A percentile compares a stretch with the other conserved stretches of the same genome.
Conservation (phyloP, 1,140 invertebrate genomes). For the Drosophila pruinosa region DNA sequence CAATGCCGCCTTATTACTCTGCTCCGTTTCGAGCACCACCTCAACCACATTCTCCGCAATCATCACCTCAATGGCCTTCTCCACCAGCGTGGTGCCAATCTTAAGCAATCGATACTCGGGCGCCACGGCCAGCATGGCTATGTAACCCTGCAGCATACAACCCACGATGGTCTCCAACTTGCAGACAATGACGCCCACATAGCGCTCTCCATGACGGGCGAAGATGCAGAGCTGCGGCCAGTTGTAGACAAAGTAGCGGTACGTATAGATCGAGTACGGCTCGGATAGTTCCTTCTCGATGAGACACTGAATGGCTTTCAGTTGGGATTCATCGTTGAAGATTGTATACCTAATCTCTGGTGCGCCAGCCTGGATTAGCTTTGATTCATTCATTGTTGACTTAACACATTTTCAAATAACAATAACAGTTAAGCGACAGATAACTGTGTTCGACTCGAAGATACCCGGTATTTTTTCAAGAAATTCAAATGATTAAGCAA, state of each 20-base stretch:
- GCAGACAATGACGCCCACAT: slow-evolving; percentile 98
- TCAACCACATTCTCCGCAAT: slow-evolving; percentile 95
- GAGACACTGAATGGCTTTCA: slow-evolving; percentile 92
- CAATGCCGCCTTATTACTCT: slow-evolving; percentile 97
- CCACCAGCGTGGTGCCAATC: slow-evolving; percentile 90
- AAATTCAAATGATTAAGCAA: too few relatives aligned
- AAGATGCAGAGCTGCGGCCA: slow-evolving; percentile 99
- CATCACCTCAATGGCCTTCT: slow-evolving; percentile 93
- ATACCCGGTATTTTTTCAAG: not conserved
- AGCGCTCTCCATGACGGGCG: slow-evolving; percentile 91
- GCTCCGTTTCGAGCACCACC: slow-evolving; percentile 98
- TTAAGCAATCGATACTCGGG: slow-evolving; percentile 95
- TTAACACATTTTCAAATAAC: slow-evolving; percentile 9
- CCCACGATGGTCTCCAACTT: slow-evolving; percentile 92
- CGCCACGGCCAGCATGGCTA: slow-evolving; percentile 99
- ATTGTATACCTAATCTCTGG: slow-evolving; percentile 27
- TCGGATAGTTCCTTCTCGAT: slow-evolving; percentile 99
- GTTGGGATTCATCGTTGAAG: slow-evolving; percentile 44
- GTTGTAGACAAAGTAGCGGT: slow-evolving; percentile 99
- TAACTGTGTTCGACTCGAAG: not conserved
- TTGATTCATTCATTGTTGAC: slow-evolving; percentile 13
- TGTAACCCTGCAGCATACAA: slow-evolving; percentile 95
- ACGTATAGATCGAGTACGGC: slow-evolving; percentile 99
- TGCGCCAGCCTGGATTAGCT: not conserved
- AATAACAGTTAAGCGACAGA: not conserved